phyloP scores from a whole-genome alignment of 2,888 invertebrate genomes.

The Geotrupes spiniger region DNA sequence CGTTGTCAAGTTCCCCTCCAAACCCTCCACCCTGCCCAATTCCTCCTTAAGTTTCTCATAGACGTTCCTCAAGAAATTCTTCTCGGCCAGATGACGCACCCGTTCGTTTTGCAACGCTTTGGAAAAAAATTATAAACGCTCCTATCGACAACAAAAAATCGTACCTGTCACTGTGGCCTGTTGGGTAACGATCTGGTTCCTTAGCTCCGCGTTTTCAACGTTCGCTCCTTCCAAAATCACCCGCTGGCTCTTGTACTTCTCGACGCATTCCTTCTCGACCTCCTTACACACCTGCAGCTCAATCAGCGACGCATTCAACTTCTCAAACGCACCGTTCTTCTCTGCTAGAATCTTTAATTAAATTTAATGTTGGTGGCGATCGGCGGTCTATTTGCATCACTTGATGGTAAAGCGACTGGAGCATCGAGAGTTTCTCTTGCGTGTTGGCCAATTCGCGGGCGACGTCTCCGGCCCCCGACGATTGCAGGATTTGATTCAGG shows the following conservation, averaged over 20 bases:
- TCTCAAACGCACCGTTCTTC: slow-evolving; percentile 28
- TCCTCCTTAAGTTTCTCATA: slow-evolving; percentile 42
- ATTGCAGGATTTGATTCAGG: slow-evolving; percentile 36
- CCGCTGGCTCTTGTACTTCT: slow-evolving; percentile 35
- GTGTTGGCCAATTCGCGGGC: slow-evolving; percentile 37
- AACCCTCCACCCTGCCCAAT: slow-evolving; percentile 36
- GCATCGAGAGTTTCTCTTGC: slow-evolving; percentile 37
- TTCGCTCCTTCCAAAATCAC: slow-evolving; percentile 34
- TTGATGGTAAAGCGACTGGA: slow-evolving; percentile 32
- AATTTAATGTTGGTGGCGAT: no score
- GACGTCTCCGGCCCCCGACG: slow-evolving; percentile 41
- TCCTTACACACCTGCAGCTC: slow-evolving; percentile 27
- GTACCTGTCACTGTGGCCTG: slow-evolving; percentile 36
- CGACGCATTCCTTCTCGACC: slow-evolving; percentile 31
- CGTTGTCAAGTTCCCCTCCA: slow-evolving; percentile 40
- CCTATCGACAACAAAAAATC: neutral
- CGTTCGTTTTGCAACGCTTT: slow-evolving; percentile 41
- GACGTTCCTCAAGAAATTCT: slow-evolving; percentile 40
- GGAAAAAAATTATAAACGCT: slow-evolving; percentile 10
- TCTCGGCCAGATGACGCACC: slow-evolving; percentile 43
- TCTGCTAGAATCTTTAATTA: slow-evolving; percentile 29
- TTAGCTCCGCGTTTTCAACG: slow-evolving; percentile 31
- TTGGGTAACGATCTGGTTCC: slow-evolving; percentile 37
- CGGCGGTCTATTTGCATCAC: no score
- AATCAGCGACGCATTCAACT: slow-evolving; percentile 24